Evolutionary conservation across 2,797 vertebrate genomes (phyloP), one percentile per base, ranked within the genome.

Genomic region (Pangasius larnaudii): DNA sequence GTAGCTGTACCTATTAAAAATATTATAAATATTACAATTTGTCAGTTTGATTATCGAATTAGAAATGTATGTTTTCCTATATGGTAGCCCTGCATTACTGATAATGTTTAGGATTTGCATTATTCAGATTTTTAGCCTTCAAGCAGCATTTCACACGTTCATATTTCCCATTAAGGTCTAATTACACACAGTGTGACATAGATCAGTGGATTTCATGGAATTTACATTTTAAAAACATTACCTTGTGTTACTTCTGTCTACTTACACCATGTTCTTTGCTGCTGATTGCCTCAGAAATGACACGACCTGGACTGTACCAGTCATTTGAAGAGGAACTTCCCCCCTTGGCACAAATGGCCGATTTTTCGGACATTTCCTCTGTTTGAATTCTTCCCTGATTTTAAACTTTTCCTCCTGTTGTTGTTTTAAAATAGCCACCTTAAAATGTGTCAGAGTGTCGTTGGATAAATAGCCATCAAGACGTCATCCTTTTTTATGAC

Each of bases 371-470:
- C 59, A 69, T 69, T 69, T 56, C 61, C 30, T 85, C 24, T 72
- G 49, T 39, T 39, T 39, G 39, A 24, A 39, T n/a, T 84, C 65
- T 30, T 56, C 27, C 2, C n/a, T 13, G 1, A 53, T 22, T 84
- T 84, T 3, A 69, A 22, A 8, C 10, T 14, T 71, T 84, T 71
- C 33, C 18, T 53, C 22, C 22, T 36, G 46, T 84, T 69, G 58
- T 49, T 49, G 80, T 63, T 67, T 49, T 46, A 65, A 65, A 83
- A 65, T 83, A 83, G 24, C 59, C 27, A 10, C 56, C 46, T 59
- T 59, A 24, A 59, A 58, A 56, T 5, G 53, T 80, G 78, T 56
- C 75, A 19, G 6, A 19, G 7, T 59, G 51, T 14, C 75, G 6
- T 53, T 16, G 30, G 1, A 9, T 53, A 33, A 33, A 33, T 22